Percentiles rank a stretch among this genome's conserved stretches.
phyloP scores from a whole-genome alignment of 2,113 vertebrate species.

The Orientallactaga bullata region DNA sequence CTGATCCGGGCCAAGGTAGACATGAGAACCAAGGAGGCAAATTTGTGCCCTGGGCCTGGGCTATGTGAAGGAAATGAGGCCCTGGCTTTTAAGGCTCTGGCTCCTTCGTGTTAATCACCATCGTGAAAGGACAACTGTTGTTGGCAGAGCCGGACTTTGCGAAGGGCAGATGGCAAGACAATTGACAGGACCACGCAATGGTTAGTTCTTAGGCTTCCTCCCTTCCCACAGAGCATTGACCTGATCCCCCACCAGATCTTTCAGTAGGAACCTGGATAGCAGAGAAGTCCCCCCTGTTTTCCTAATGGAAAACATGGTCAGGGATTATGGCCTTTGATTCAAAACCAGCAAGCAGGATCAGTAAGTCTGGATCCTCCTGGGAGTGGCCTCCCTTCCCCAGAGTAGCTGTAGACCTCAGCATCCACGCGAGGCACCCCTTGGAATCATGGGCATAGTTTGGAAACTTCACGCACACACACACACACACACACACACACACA shows the following conservation, averaged over 20 bases:
- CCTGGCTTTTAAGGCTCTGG: background rate
- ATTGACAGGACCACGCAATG: rapidly evolving
- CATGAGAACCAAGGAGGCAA: rapidly evolving
- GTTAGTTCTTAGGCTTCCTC: background rate
- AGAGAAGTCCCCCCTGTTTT: background rate
- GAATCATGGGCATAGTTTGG: background rate
- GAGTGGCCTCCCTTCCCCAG: background rate
- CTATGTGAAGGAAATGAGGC: background rate
- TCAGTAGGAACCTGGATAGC: background rate
- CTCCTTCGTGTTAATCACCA: no score
- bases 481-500: no score
- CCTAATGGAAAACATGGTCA: background rate
- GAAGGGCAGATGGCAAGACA: background rate
- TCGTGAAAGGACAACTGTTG: background rate
- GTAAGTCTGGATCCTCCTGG: background rate
- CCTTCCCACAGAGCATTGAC: rapidly evolving
- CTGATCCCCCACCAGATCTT: background rate
- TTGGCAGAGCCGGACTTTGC: background rate
- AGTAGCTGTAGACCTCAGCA: background rate
- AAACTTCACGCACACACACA: no score
- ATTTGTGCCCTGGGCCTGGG: background rate
- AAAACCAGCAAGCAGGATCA: background rate
- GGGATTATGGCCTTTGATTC: background rate
- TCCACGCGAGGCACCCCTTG: background rate
- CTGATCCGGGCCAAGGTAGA: background rate